A percentile compares a stretch with the other conserved stretches of the same genome.
Evolutionary conservation across 2,797 vertebrate species (phyloP).

Genomic region (Heteromormyrus szaboi): DNA sequence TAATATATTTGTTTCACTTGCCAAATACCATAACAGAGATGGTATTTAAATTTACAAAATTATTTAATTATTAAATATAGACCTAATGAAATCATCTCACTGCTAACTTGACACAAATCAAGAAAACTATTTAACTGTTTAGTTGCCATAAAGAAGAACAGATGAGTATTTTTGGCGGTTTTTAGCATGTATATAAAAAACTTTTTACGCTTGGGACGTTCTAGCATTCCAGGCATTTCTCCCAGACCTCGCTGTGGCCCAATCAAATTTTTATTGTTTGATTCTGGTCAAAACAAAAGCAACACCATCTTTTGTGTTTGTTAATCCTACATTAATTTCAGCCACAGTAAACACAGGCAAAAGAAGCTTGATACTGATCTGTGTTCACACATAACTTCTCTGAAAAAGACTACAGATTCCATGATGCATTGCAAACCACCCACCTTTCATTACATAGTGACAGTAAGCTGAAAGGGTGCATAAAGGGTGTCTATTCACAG

Average conservation of each 20-base stretch:
- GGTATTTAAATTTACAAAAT: background rate
- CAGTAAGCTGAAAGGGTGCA: background rate
- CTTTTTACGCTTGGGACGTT: background rate
- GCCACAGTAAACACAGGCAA: background rate
- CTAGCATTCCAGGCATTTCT: background rate
- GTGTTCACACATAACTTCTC: background rate
- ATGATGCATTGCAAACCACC: background rate
- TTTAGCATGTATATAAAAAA: background rate
- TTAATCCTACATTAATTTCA: background rate
- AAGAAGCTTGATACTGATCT: background rate
- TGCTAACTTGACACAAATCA: background rate
- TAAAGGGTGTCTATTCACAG: background rate
- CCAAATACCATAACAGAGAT: background rate
- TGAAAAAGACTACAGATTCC: background rate
- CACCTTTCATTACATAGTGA: background rate
- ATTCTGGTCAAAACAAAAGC: background rate
- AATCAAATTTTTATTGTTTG: background rate
- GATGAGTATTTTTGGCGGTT: background rate
- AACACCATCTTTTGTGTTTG: background rate
- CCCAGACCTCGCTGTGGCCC: background rate
- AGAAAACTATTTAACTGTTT: background rate
- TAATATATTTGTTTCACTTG: background rate
- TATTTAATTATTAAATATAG: background rate
- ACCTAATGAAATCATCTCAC: background rate
- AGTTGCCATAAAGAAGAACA: background rate